Evolutionary conservation across 1,140 invertebrate genomes (phyloP).

Genomic region (Augochlora pura): DNA sequence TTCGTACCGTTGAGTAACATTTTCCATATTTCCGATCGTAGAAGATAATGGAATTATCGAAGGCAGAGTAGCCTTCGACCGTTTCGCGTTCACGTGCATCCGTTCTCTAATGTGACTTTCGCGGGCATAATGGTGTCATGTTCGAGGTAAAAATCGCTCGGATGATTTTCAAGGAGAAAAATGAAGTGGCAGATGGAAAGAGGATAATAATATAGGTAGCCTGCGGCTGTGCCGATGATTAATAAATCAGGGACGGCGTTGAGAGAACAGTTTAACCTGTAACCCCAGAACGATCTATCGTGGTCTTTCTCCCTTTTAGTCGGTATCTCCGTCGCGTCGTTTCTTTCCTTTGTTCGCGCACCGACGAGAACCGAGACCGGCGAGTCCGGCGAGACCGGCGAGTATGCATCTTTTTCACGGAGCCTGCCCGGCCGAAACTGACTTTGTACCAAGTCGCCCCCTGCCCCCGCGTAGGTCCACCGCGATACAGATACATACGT

Average conservation of each 20-base stretch:
- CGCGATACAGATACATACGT: slow-evolving; percentile 70
- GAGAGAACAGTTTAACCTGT: slow-evolving; percentile 75
- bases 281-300: slow-evolving; percentile 70
- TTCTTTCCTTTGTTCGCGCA: slow-evolving; percentile 39
- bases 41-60: no score
- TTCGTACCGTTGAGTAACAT: no score
- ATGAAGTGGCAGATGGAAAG: slow-evolving; percentile 61
- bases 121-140: background rate
- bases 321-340: slow-evolving; percentile 26
- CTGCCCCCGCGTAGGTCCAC: slow-evolving; percentile 39
- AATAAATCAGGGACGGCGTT: slow-evolving; percentile 74
- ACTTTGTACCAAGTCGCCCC: slow-evolving; percentile 30
- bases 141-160: slow-evolving; percentile 14
- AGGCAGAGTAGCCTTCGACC: background rate
- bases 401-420: slow-evolving; percentile 64
- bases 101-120: background rate
- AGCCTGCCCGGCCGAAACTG: slow-evolving; percentile 36
- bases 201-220: slow-evolving; percentile 68
- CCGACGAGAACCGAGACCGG: slow-evolving; percentile 16
- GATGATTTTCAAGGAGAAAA: slow-evolving; percentile 46
- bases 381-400: slow-evolving; percentile 15
- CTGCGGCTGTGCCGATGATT: slow-evolving; percentile 68
- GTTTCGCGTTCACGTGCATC: background rate
- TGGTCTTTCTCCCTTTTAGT: slow-evolving; percentile 58
- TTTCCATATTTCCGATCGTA: no score